Conservation (phyloP, 2,113 vertebrate species). For the Neolamprologus modestus region DNA sequence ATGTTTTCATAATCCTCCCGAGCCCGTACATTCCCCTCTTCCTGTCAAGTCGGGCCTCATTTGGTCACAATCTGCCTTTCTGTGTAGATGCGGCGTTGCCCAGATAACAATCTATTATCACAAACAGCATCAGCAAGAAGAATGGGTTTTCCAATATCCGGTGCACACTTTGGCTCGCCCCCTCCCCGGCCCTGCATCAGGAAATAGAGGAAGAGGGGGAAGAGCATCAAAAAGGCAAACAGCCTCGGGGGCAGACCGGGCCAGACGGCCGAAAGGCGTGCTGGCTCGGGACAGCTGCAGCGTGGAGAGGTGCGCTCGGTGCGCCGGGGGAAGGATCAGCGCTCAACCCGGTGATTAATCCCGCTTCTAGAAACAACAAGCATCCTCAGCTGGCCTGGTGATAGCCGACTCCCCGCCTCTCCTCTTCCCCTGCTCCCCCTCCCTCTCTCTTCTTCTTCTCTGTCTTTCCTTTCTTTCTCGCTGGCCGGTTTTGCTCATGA, state of each 20-base stretch:
- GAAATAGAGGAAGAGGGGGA: constrained; percentile 41
- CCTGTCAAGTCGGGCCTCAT: not conserved
- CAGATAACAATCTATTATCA: constrained; percentile 48
- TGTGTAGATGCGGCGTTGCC: not conserved
- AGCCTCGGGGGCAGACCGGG: not conserved
- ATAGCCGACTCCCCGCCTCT: constrained; percentile 27
- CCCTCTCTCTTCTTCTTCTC: not conserved
- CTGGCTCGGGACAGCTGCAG: not conserved
- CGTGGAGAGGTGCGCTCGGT: not conserved
- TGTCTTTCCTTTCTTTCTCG: not conserved
- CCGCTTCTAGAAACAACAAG: constrained; percentile 50
- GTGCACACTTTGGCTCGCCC: constrained; percentile 63
- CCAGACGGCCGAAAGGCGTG: not conserved
- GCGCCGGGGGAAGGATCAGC: constrained; percentile 2
- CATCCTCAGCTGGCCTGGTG: constrained; percentile 57
- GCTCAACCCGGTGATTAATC: not conserved
- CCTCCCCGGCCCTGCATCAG: constrained; percentile 57
- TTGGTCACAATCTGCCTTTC: not conserved
- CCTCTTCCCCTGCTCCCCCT: not conserved
- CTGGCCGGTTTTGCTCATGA: not conserved
- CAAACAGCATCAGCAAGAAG: constrained; percentile 52
- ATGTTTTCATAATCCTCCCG: not conserved
- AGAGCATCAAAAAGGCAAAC: not conserved
- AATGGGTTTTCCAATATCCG: constrained; percentile 72
- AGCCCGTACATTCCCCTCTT: not conserved